Base-by-base conservation (phyloP, 2,113 vertebrate genomes). In the Propithecus coquereli region DNA sequence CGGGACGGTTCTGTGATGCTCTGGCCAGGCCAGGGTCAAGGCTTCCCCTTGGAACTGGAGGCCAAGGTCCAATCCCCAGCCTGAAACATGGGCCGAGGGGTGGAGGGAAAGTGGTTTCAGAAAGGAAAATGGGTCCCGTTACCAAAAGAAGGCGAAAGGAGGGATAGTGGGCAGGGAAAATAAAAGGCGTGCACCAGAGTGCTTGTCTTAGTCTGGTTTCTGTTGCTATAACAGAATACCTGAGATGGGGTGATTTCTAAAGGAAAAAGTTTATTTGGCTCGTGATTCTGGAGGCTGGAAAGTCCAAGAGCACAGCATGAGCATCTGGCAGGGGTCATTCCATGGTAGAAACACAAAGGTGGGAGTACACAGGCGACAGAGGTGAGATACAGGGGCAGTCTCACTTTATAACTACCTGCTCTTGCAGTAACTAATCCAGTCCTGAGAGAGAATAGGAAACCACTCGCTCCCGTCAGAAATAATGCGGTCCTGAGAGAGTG, bases 151-250 rank as follows among this genome's bases (percentile, higher is more conserved):
- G 2, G 43, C 32, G 54, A 59, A 63, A 61, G 3, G 43, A 61
- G 3, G 43, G 32, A 50, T 12, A 2, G 3, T 4, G 5, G 8
- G 27, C 3, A 54, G 70, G 17, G 6, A 13, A 9, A 32, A 47
- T 5, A 27, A 16, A 5, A 32, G 14, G n/a, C 11, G 11, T 25
- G 14, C 14, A 18, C 16, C 4, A 8, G 18, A 30, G 3, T 13
- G 25, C 27, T 65, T 27, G 45, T 47, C 43, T 76, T 47, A 32
- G 7, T 5, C 13, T 32, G 16, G 30, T 47, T 32, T 76, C 27
- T 76, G 43, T 32, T 47, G 73, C 43, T 76, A 0, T 17, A 45
- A 45, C 27, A 47, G 73, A 47, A 32, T 74, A 14, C 40, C 23
- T 74, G 23, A 74, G 71, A 45, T 25, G 14, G 23, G 6, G 71